phyloP scores from a whole-genome alignment of 2,113 vertebrate species.

The Elephantulus edwardii region DNA sequence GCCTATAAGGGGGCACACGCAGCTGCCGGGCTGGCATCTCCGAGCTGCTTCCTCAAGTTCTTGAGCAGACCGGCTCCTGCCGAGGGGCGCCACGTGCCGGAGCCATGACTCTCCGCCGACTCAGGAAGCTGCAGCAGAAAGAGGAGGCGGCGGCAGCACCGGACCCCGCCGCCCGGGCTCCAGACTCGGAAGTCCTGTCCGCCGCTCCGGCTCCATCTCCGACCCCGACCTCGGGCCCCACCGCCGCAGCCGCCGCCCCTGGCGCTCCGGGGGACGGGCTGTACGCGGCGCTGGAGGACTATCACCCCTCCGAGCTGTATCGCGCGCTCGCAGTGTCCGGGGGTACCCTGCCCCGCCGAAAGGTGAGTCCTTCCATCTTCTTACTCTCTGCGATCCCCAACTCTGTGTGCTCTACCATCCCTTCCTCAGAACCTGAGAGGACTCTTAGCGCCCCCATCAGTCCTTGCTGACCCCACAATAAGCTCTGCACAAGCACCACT shows the following conservation, averaged over 20 bases:
- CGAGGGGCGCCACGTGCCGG: slow-evolving; percentile 43
- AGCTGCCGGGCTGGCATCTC: neutral
- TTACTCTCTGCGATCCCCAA: neutral
- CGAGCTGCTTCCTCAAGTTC: neutral
- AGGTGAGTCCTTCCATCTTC: slow-evolving; percentile 79
- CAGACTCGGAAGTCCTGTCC: slow-evolving; percentile 60
- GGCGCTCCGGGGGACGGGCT: slow-evolving; percentile 61
- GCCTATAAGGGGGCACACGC: slow-evolving; percentile 60
- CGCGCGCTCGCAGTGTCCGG: slow-evolving; percentile 91
- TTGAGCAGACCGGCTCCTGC: neutral
- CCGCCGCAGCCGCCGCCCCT: slow-evolving; percentile 44
- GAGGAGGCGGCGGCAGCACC: slow-evolving; percentile 73
- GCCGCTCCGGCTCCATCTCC: slow-evolving; percentile 5
- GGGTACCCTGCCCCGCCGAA: slow-evolving; percentile 89
- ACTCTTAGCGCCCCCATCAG: neutral
- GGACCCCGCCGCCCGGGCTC: slow-evolving; percentile 60
- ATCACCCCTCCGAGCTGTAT: slow-evolving; percentile 83
- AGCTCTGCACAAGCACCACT: neutral
- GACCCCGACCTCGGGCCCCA: slow-evolving; percentile 35
- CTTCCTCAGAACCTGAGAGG: neutral
- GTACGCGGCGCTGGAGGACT: slow-evolving; percentile 72
- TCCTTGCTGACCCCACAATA: neutral
- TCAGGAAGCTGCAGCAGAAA: slow-evolving; percentile 83
- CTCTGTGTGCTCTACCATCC: neutral
- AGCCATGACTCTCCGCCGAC: slow-evolving; percentile 86